Conservation (phyloP, 2,797 vertebrate species). For the Characodon lateralis region DNA sequence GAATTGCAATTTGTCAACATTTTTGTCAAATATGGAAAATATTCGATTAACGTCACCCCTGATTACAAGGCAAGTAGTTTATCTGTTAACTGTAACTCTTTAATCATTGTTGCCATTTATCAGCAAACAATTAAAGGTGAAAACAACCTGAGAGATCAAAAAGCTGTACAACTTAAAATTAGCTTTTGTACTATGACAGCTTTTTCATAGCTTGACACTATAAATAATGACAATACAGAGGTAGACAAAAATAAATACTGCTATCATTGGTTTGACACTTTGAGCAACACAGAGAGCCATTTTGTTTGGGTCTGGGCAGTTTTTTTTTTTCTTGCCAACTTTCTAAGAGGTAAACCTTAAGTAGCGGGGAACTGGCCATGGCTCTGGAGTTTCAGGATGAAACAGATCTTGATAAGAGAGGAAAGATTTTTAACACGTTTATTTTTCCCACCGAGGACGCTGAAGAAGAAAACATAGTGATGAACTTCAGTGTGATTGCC, state of each 20-base stretch:
- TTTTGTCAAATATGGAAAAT: too few relatives aligned
- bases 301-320: neutral
- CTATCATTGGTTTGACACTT: neutral
- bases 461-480: constrained; percentile 28
- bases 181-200: neutral
- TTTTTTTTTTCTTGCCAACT: neutral
- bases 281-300: neutral
- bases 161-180: neutral
- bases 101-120: constrained; percentile 26
- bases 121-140: constrained; percentile 23
- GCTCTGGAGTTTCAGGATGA: constrained; percentile 5
- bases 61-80: too few relatives aligned
- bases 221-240: neutral
- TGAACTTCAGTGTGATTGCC: constrained; percentile 23
- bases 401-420: constrained; percentile 15
- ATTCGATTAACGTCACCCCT: too few relatives aligned
- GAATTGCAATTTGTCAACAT: too few relatives aligned
- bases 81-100: constrained; percentile 24
- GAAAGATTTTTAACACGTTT: constrained; percentile 13
- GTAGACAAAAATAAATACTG: neutral
- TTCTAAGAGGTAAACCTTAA: neutral
- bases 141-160: constrained; percentile 7
- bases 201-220: neutral
- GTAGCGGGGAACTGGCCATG: constrained; percentile 8
- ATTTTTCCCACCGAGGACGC: constrained; percentile 16